phyloP scores from a whole-genome alignment of 2,797 vertebrate species.

The Nannoperca australis region DNA sequence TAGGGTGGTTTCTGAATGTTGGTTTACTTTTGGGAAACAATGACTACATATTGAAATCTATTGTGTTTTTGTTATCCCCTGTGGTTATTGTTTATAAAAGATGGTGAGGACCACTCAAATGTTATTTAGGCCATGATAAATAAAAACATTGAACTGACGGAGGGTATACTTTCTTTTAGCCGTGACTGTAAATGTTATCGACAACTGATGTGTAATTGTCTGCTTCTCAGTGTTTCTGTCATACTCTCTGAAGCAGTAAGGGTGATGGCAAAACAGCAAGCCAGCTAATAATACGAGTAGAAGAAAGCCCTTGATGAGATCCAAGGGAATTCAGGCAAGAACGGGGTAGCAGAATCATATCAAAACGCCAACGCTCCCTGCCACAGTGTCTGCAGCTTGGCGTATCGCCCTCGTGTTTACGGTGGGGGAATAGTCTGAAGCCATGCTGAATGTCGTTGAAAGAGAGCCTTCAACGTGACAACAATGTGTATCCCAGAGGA shows the following conservation, averaged over 20 bases:
- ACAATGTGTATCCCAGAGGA: slow-evolving; percentile 71
- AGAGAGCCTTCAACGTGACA: slow-evolving; percentile 69
- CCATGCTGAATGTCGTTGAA: slow-evolving; percentile 66
- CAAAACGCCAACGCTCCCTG: slow-evolving; percentile 65
- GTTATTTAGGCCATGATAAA: too few species aligned
- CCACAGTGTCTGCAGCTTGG: slow-evolving; percentile 64
- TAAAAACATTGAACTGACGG: too few species aligned
- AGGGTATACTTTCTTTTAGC: too few species aligned
- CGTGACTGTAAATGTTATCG: slow-evolving; percentile 1
- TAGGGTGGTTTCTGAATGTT: too few species aligned
- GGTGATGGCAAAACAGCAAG: slow-evolving; percentile 52
- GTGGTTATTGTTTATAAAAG: too few species aligned
- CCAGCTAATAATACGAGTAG: slow-evolving; percentile 69
- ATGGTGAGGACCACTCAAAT: too few species aligned
- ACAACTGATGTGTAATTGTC: slow-evolving; percentile 27
- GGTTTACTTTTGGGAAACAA: too few species aligned
- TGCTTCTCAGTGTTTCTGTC: slow-evolving; percentile 22
- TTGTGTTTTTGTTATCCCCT: too few species aligned
- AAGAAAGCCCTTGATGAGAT: slow-evolving; percentile 76
- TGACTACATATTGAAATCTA: too few species aligned
- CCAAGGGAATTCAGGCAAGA: slow-evolving; percentile 67
- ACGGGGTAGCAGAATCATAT: slow-evolving; percentile 60
- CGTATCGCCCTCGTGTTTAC: slow-evolving; percentile 68
- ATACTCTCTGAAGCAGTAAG: slow-evolving; percentile 30
- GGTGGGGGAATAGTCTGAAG: slow-evolving; percentile 64